phyloP scores from a whole-genome alignment of 2,113 vertebrate genomes.

The Neolamprologus toae region DNA sequence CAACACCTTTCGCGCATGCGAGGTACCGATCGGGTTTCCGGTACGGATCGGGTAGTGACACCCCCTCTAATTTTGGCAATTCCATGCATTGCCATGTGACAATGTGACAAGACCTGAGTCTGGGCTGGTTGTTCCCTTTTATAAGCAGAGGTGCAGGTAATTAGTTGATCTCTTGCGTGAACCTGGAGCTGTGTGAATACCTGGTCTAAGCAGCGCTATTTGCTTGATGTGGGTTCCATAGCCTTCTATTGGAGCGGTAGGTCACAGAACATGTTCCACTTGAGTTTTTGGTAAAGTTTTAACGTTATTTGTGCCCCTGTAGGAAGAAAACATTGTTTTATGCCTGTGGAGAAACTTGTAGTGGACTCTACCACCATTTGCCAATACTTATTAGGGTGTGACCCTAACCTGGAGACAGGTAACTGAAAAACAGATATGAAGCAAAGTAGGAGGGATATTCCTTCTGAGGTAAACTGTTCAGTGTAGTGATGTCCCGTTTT shows the following conservation, averaged over 20 bases:
- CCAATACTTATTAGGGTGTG: background rate
- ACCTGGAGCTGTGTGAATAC: background rate
- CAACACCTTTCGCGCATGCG: too few species aligned
- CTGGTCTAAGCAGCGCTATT: background rate
- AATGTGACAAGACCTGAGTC: background rate
- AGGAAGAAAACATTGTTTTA: background rate
- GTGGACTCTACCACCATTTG: background rate
- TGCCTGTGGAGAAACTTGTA: background rate
- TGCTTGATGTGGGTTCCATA: background rate
- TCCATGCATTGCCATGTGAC: background rate
- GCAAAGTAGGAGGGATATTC: background rate
- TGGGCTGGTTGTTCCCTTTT: background rate
- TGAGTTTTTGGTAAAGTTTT: background rate
- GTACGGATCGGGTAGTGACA: too few species aligned
- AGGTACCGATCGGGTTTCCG: accelerated
- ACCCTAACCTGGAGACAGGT: background rate
- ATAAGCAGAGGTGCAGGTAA: background rate
- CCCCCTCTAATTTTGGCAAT: background rate
- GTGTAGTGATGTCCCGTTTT: background rate
- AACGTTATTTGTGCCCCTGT: background rate
- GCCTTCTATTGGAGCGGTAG: background rate
- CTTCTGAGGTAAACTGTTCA: background rate
- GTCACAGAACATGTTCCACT: background rate
- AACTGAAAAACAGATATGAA: background rate
- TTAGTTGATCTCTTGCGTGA: background rate